phyloP scores from a whole-genome alignment of 92 coral and sea anemone species.

The Muricea muricata region DNA sequence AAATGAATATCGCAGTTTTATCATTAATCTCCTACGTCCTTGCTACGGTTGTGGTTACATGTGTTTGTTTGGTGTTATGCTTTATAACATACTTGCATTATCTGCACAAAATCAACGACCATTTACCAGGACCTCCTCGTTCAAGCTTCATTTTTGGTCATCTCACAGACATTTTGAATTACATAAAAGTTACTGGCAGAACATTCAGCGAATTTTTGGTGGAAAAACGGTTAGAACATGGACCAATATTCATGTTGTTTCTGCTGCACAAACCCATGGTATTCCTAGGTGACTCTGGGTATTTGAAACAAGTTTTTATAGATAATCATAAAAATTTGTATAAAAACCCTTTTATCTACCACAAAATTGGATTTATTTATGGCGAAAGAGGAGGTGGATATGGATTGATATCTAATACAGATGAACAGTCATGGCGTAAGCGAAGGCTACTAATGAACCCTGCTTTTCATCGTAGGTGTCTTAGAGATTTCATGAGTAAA shows the following conservation, averaged over 20 bases:
- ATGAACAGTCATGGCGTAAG: constrained; percentile 59
- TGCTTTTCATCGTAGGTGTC: constrained; percentile 79
- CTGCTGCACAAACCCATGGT: constrained; percentile 56
- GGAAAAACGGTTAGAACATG: constrained; percentile 56
- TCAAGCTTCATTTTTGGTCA: constrained; percentile 72
- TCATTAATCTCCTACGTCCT: too few relatives aligned
- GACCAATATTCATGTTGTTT: constrained; percentile 70
- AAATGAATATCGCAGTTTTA: too few relatives aligned
- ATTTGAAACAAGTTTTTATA: constrained; percentile 50
- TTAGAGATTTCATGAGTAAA: constrained; percentile 74
- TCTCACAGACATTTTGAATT: constrained; percentile 38
- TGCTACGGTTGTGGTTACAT: too few relatives aligned
- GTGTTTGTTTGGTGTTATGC: too few relatives aligned
- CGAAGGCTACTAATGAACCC: constrained; percentile 82
- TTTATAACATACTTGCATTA: constrained; percentile 30
- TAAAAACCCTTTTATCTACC: constrained; percentile 26
- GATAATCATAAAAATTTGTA: constrained; percentile 33
- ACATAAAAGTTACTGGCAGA: constrained; percentile 37
- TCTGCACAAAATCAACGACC: constrained; percentile 63
- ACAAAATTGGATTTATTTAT: constrained; percentile 40
- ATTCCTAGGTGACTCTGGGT: constrained; percentile 41
- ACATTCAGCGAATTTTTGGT: constrained; percentile 22
- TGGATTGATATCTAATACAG: constrained; percentile 49
- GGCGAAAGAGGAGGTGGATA: constrained; percentile 61
- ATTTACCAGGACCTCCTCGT: constrained; percentile 78